These are phyloP conservation scores for Athrips mouffetella DNA, from an alignment of 2,888 invertebrate species.

Conservation along the genomic window DNA sequence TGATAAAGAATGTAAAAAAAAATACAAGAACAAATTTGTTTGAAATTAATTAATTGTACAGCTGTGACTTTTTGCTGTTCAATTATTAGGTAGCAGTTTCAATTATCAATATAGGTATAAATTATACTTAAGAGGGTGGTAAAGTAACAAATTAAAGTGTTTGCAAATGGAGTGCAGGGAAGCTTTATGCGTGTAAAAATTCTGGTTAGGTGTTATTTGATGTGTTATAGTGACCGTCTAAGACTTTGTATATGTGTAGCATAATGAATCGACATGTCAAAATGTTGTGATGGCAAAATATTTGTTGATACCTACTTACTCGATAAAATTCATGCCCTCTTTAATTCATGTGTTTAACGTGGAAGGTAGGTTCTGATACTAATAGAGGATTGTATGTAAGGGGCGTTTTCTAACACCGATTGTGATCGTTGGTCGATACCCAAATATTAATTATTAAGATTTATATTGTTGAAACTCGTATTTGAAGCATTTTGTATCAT, in stretches of 20 bases:
- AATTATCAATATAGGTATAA: not conserved
- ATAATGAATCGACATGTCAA: constrained; percentile 3
- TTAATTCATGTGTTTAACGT: not conserved
- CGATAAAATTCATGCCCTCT: not conserved
- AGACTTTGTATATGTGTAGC: constrained; percentile 8
- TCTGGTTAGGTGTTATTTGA: not conserved
- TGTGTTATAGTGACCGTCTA: constrained; percentile 9
- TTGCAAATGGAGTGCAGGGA: constrained; percentile 1
- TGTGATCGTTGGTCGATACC: constrained; percentile 6
- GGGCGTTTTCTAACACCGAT: not conserved
- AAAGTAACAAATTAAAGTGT: not conserved
- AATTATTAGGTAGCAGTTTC: constrained; percentile 8
- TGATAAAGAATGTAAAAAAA: not conserved
- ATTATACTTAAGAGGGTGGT: not conserved
- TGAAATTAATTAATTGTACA: not conserved
- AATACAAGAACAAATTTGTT: not conserved
- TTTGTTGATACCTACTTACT: not conserved
- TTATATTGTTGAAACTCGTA: constrained; percentile 13
- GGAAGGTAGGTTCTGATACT: not conserved
- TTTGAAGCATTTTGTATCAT: constrained; percentile 13
- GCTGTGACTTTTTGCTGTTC: not conserved
- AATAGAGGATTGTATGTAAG: not conserved
- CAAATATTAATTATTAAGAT: constrained; percentile 10
- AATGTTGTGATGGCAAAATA: constrained; percentile 12
- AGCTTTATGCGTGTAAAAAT: constrained; percentile 11